Percentiles rank a stretch among this genome's conserved stretches.
These are phyloP conservation scores for Diacarnus erythraeanus DNA, from an alignment of 37 sponge, comb jelly and placozoan species.

Conservation along the genomic window DNA sequence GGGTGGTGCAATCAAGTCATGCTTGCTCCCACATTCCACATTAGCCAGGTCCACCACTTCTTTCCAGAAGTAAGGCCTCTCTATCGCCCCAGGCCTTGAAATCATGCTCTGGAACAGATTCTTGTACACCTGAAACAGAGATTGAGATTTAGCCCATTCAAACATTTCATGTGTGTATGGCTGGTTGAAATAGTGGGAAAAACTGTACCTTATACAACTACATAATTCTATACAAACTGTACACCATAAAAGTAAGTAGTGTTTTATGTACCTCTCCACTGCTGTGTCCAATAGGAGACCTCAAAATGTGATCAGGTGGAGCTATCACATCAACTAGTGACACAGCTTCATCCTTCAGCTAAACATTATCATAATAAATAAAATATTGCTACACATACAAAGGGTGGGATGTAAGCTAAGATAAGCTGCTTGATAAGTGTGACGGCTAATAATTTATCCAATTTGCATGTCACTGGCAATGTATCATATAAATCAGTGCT, in stretches of 20 bases:
- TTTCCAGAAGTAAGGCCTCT: constrained; percentile 77
- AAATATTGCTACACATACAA: too few species aligned
- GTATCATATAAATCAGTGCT: too few species aligned
- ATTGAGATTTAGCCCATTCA: neutral
- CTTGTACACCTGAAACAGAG: constrained; percentile 71
- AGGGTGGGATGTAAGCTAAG: too few species aligned
- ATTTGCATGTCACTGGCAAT: too few species aligned
- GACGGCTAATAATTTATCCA: too few species aligned
- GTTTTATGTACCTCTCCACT: constrained; percentile 75
- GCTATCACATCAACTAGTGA: constrained; percentile 83
- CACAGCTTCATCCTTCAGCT: constrained; percentile 89
- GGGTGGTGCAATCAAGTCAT: constrained; percentile 28
- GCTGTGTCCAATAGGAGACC: constrained; percentile 78
- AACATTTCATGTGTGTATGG: neutral
- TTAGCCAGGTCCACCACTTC: constrained; percentile 28
- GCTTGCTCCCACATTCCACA: constrained; percentile 31
- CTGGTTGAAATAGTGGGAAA: constrained; percentile 7
- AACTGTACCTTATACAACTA: too few species aligned
- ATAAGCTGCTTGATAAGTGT: too few species aligned
- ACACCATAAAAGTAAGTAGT: neutral
- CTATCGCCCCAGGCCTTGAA: constrained; percentile 52
- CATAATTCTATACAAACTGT: too few species aligned
- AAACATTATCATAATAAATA: too few species aligned
- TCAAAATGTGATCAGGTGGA: constrained; percentile 89
- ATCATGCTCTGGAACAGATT: constrained; percentile 67